phyloP scores from a whole-genome alignment of 2,113 vertebrate genomes.

The Pollachius pollachius region DNA sequence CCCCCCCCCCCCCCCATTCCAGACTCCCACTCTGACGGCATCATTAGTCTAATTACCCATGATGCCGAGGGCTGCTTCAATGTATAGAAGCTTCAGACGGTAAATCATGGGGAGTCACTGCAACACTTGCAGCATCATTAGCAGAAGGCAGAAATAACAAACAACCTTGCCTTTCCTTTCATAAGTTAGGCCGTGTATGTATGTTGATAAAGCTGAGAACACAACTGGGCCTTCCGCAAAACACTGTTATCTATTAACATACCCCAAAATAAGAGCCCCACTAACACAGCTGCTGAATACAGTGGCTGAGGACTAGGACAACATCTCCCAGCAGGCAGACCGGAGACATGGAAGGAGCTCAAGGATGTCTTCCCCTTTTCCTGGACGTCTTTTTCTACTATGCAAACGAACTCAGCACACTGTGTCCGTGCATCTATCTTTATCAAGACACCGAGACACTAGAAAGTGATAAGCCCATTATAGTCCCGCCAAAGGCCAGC shows the following conservation, averaged over 20 bases:
- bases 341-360: neutral
- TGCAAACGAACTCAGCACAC: neutral
- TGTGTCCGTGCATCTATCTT: neutral
- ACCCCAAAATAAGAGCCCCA: conserved; percentile 1
- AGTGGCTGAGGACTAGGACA: neutral
- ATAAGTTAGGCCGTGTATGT: conserved; percentile 11
- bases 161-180: conserved; percentile 34
- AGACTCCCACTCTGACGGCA: conserved; percentile 62
- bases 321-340: conserved; percentile 9
- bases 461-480: neutral
- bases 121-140: conserved; percentile 35
- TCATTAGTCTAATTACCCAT: conserved; percentile 76
- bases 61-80: conserved; percentile 62
- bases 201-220: neutral
- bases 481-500: conserved; percentile 1
- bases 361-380: neutral
- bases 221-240: neutral
- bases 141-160: conserved; percentile 11
- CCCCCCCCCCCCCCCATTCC: conserved; percentile 21
- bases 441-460: neutral
- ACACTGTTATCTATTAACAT: neutral
- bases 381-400: neutral
- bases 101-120: conserved; percentile 58
- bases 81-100: conserved; percentile 57
- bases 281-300: conserved; percentile 8